phyloP scores from a whole-genome alignment of 2,888 invertebrate species.

The Thumatha senex region DNA sequence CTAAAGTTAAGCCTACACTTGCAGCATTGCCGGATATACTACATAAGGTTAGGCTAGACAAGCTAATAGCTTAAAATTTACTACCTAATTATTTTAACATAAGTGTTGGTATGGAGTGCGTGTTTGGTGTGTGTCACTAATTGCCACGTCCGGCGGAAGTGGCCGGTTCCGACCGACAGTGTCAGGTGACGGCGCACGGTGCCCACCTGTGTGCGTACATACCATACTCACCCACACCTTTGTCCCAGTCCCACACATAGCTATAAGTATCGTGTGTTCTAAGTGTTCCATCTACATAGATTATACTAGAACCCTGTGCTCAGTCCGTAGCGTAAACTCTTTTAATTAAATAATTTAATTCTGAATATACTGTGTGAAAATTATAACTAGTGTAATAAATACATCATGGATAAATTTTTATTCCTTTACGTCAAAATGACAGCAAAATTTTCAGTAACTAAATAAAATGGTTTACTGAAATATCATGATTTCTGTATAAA shows the following conservation, averaged over 20 bases:
- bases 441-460: no score
- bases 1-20: no score
- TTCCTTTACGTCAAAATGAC: no score
- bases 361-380: background rate
- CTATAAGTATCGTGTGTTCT: background rate
- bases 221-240: conserved; percentile 14
- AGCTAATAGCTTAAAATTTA: background rate
- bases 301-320: conserved; percentile 5
- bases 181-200: conserved; percentile 67
- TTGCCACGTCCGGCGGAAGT: conserved; percentile 81
- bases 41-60: no score
- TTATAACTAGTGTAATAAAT: no score
- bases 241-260: no score
- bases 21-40: no score
- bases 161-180: conserved; percentile 78
- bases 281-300: conserved; percentile 10
- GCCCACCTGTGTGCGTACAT: conserved; percentile 66
- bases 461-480: no score
- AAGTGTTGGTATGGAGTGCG: conserved; percentile 37
- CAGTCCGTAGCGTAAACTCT: background rate
- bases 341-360: background rate
- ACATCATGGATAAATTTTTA: no score
- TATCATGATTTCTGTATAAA: no score
- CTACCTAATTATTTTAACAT: conserved; percentile 29
- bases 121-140: conserved; percentile 73